Evolutionary conservation across 2,113 vertebrate genomes (phyloP), one percentile per base, ranked within the genome.

Genomic region (Carettochelys insculpta): DNA sequence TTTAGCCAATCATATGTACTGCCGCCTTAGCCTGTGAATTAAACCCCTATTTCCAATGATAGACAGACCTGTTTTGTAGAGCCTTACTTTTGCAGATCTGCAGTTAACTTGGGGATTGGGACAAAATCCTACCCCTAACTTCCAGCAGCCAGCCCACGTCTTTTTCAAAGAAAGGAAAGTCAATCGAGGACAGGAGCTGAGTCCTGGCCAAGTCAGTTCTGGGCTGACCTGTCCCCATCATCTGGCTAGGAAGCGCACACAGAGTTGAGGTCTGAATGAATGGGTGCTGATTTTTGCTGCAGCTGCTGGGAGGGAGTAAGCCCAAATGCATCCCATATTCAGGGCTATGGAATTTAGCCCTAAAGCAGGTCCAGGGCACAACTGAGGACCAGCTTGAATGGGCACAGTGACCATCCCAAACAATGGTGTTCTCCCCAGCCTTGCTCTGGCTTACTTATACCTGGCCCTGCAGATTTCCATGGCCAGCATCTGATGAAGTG

Each of bases 181-280:
- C 22, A 7, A 31, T 87, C 31, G 16, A 65, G 31, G 38, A 22
- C 3, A 1, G 79, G 53, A 90, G 65, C 87, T 93, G 13, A 61
- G 58, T 29, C 48, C 48, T 71, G 1, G 3, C 84, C 77, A 88
- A 48, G 75, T n/a, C n/a, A n/a, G n/a, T n/a, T n/a, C n/a, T n/a
- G n/a, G n/a, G n/a, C n/a, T n/a, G n/a, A n/a, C n/a, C n/a, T n/a
- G n/a, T n/a, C n/a, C n/a, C n/a, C n/a, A n/a, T n/a, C n/a, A n/a
- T n/a, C n/a, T 82, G 77, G 31, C 90, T 91, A 85, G 86, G 73
- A 24, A 8, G 1, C 84, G 76, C 94, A 86, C 56, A 11, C 86
- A n/a, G 85, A 45, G 87, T 73, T 90, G 86, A 83, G 68, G 88
- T 85, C 77, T 95, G 65, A 95, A 91, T 95, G 65, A 95, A 91